These are phyloP conservation scores for Phyllostomus hastatus DNA, from an alignment of 2,113 vertebrate species.

Conservation along the genomic window DNA sequence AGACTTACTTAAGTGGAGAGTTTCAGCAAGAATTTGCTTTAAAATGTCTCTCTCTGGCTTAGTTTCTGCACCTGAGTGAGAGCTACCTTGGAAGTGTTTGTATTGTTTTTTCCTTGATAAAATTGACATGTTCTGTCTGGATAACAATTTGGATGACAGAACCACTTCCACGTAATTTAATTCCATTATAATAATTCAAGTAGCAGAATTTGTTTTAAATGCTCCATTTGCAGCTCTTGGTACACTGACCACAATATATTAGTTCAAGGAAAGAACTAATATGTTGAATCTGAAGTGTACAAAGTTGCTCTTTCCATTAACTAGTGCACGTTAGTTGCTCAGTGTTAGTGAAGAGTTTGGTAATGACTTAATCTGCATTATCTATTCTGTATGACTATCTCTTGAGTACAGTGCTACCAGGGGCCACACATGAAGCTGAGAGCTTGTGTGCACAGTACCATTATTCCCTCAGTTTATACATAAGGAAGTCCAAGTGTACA, in stretches of 20 bases:
- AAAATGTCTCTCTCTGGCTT: not conserved
- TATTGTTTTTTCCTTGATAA: not conserved
- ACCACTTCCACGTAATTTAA: not conserved
- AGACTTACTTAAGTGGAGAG: not conserved
- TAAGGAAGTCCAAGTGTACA: not conserved
- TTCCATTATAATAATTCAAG: not conserved
- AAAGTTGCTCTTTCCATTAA: not conserved
- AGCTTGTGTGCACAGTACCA: accelerated
- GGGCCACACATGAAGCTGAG: not conserved
- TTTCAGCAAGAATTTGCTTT: not conserved
- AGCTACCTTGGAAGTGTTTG: not conserved
- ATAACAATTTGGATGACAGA: not conserved
- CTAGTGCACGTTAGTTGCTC: not conserved
- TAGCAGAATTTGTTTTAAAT: not conserved
- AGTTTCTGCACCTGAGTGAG: not conserved
- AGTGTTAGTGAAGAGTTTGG: not conserved
- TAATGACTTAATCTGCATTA: not conserved
- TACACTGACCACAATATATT: not conserved
- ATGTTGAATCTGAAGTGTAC: not conserved
- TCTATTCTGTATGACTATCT: not conserved
- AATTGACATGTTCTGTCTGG: not conserved
- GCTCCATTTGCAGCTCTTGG: not conserved
- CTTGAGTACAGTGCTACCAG: too few relatives aligned
- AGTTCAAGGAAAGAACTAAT: not conserved
- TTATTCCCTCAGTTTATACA: not conserved